Base-by-base conservation (phyloP, 2,113 vertebrate genomes). In the Erinaceus europaeus region DNA sequence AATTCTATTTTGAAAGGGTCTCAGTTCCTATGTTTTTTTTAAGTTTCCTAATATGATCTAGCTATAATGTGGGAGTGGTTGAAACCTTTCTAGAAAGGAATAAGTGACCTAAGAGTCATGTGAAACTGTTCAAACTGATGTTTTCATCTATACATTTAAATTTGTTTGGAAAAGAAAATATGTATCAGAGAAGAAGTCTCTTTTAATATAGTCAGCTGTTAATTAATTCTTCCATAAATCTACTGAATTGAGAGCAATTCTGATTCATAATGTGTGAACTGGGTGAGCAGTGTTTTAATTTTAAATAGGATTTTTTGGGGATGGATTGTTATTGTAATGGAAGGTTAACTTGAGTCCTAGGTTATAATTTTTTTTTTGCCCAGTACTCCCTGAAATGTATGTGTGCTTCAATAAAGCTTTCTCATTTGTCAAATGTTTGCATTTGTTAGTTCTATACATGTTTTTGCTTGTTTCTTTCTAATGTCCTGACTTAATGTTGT, bases 321-420 rank as follows among this genome's bases (percentile, higher is more conserved):
- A 2, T 82, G 71, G 50, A 23, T 76, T 82, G 32, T 57, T 77
- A 55, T 12, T 68, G 32, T 55, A 64, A 79, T 64, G 36, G 68
- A 64, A 72, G 71, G 34, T 29, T 79, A 74, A 82, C 38, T 71
- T 77, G 61, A 53, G 21, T 82, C 29, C 79, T 34, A 18, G 29
- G 53, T 36, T 90, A 32, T 76, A 75, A 72, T 71, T 87, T 34
- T 61, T 86, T 12, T 65, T 81, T 84, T 90, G 40, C 84, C 86
- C 72, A 73, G 64, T 20, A 29, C 6, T n/a, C 59, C 62, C 34
- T 40, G 9, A 79, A 55, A 85, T 91, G 73, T 68, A 84, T 29
- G 15, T 85, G 75, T 65, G 46, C 44, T 89, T 90, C 57, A 96
- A 90, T 95, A 96, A 94, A 96, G 57, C 83, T 90, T 95, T 92